Percentiles rank a stretch among this genome's conserved stretches.
phyloP scores from a whole-genome alignment of 2,797 vertebrate species.

The Hemitrygon akajei region DNA sequence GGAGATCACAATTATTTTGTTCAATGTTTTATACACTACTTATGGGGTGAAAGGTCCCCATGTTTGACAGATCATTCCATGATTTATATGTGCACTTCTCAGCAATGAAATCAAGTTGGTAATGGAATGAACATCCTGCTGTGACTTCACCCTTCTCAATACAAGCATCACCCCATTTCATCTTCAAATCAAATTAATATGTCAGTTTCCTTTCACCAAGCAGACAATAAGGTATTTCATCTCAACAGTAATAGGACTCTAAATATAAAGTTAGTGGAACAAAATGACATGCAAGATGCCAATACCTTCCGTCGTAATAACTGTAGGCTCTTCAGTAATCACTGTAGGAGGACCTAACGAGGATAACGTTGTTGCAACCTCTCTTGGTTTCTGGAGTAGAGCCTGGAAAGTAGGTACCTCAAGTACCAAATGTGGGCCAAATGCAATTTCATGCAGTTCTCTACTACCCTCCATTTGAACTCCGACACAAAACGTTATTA shows the following conservation, averaged over 20 bases:
- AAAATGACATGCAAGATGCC: background rate
- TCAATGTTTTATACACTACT: no score
- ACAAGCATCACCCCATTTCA: background rate
- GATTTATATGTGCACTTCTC: background rate
- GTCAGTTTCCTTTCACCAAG: no score
- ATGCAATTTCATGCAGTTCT: slow-evolving; percentile 60
- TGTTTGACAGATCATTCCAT: background rate
- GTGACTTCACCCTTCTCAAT: background rate
- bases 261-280: background rate
- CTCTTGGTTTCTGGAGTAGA: background rate
- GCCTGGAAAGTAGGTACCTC: slow-evolving; percentile 43
- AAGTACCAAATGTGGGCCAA: slow-evolving; percentile 47
- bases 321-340: background rate
- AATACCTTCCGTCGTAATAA: background rate
- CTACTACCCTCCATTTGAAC: slow-evolving; percentile 64
- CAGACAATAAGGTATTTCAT: background rate
- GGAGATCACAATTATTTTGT: no score
- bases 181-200: background rate
- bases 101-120: background rate
- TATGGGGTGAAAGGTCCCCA: background rate
- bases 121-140: background rate
- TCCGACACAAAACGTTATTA: slow-evolving; percentile 73
- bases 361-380: background rate
- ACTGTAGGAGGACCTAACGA: background rate
- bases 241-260: background rate